A percentile compares a stretch with the other conserved stretches of the same genome.
Conservation (phyloP, 2,113 vertebrate species). For the Tonatia bakeri region DNA sequence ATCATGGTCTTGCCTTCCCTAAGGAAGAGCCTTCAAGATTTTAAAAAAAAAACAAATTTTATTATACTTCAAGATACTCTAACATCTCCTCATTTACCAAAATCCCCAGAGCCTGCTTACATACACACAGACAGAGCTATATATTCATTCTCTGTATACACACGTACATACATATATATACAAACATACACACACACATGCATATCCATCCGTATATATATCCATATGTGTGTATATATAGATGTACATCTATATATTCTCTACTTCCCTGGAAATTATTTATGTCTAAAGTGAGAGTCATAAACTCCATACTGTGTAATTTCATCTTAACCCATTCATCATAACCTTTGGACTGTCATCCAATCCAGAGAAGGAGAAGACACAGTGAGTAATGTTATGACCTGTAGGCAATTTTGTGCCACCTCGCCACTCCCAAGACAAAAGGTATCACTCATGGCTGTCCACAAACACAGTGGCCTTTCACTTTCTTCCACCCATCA, state of each 20-base stretch:
- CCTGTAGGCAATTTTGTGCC: background rate
- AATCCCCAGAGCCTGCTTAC: background rate
- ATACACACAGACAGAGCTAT: background rate
- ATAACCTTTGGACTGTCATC: background rate
- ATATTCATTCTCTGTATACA: background rate
- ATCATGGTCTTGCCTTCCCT: background rate
- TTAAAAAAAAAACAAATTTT: background rate
- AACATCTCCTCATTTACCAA: background rate
- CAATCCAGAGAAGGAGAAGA: background rate
- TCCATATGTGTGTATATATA: rapidly evolving
- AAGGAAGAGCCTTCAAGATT: background rate
- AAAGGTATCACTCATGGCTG: background rate
- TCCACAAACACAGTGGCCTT: background rate
- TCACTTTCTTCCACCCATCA: background rate
- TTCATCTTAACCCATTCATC: background rate
- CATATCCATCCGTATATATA: too few relatives aligned
- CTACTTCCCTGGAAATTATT: background rate
- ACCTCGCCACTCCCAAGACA: background rate
- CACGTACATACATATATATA: background rate
- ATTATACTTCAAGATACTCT: background rate
- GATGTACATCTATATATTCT: background rate
- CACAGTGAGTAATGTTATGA: too few relatives aligned
- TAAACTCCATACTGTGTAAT: background rate
- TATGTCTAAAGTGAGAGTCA: background rate
- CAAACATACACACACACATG: too few relatives aligned